Evolutionary conservation across 2,113 vertebrate genomes (phyloP), one percentile per base, ranked within the genome.

Genomic region (Burhinus bistriatus): DNA sequence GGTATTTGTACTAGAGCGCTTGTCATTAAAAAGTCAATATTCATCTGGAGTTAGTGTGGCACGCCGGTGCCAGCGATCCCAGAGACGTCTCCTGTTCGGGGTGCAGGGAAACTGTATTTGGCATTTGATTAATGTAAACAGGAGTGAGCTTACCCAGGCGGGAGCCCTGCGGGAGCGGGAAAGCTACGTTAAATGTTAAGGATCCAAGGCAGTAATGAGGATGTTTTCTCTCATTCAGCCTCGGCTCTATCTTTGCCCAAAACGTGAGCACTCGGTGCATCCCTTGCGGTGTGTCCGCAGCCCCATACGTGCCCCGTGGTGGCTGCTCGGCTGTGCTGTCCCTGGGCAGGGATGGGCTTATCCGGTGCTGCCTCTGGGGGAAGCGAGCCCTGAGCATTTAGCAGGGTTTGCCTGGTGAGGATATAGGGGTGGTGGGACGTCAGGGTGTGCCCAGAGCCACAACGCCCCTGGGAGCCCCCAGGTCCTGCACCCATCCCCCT

Each of bases 11-110:
- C 75, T 76, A 4, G 40, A 90, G 90, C 9, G 3, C 42, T 77
- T 70, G 92, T 71, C 95, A 75, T 17, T 88, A 69, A 23, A 96
- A 84, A 90, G 88, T 85, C 97, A 97, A 93, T 93, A 92, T 95
- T 94, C 94, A 93, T 90, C 93, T 23, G 77, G 85, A 89, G 79
- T 36, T 91, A 12, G 70, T 45, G 79, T 12, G 5, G 47, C 70
- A 45, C 4, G 3, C 27, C 15, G 15, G 66, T 57, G 88, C 68
- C 3, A 6, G 34, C 19, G 26, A 64, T 94, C 79, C 93, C 61
- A 6, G 36, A 6, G 42, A 57, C 64, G 13, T 8, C 15, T 6
- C 76, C 79, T 29, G 0, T 2, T 49, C 15, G 9, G 58, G 54
- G 36, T 11, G 47, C 1, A 3, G 72, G 55, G 89, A 84, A 86